These are phyloP conservation scores for Pyrrhura leucotis DNA, from an alignment of 2,797 vertebrate genomes.

Conservation along the genomic window DNA sequence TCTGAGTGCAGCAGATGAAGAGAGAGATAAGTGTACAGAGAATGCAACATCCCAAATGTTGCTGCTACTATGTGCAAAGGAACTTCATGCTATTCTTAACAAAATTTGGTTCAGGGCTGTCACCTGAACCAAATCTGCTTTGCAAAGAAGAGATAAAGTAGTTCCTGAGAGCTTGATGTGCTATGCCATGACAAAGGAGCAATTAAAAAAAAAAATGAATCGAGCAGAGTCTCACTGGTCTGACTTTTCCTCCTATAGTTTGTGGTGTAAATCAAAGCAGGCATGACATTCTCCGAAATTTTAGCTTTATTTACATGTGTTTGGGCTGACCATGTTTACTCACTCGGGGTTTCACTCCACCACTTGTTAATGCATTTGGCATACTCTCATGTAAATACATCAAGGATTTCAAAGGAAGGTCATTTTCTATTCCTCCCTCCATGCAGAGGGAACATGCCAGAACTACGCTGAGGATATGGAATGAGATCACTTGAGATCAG, in stretches of 20 bases:
- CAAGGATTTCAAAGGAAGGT: conserved; percentile 60
- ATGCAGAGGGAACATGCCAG: conserved; percentile 20
- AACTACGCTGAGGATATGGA: conserved; percentile 38
- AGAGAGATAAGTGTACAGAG: accelerated
- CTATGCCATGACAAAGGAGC: not conserved
- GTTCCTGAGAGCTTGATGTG: not conserved
- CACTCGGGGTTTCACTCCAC: conserved; percentile 33
- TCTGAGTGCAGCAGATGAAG: not conserved
- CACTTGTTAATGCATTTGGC: conserved; percentile 59
- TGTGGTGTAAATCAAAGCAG: conserved; percentile 24
- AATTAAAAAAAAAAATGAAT: not conserved
- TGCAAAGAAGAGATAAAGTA: not conserved
- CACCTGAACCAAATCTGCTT: not conserved
- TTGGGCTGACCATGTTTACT: conserved; percentile 51
- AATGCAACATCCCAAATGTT: not conserved
- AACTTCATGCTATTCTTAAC: accelerated
- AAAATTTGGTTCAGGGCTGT: not conserved
- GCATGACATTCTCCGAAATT: not conserved
- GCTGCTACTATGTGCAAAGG: not conserved
- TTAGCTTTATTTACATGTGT: not conserved
- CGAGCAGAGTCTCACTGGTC: not conserved
- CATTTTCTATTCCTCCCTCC: not conserved
- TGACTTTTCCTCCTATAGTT: not conserved
- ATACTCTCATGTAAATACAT: conserved; percentile 43
- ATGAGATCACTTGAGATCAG: conserved; percentile 55